These are phyloP conservation scores for Thymelicus lineola DNA, from an alignment of 2,888 invertebrate genomes.

Conservation along the genomic window DNA sequence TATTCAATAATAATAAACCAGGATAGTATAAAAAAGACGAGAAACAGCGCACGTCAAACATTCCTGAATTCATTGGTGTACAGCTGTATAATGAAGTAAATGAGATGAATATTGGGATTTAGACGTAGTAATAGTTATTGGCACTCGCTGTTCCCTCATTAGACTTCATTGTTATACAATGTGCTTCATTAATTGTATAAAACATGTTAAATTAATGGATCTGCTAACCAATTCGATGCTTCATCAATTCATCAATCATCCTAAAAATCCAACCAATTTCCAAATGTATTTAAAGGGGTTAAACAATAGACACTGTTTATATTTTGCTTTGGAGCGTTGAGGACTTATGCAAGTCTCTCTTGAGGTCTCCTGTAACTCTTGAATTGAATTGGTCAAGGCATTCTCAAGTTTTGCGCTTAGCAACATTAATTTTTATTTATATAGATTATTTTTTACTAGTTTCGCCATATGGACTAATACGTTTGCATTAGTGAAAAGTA, in stretches of 20 bases:
- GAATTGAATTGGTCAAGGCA: no score
- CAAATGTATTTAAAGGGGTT: no score
- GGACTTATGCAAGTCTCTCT: no score
- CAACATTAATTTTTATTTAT: no score
- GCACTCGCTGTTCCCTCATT: background rate
- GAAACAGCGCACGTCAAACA: slow-evolving; percentile 10
- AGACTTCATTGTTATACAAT: background rate
- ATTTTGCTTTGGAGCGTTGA: no score
- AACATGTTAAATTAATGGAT: slow-evolving; percentile 1
- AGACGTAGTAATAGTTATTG: slow-evolving; percentile 1
- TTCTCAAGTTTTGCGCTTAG: no score
- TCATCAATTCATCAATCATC: background rate
- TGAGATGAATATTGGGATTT: slow-evolving; percentile 17
- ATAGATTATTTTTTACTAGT: no score
- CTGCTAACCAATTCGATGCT: background rate
- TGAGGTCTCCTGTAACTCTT: no score
- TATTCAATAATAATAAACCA: slow-evolving; percentile 19
- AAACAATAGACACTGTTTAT: no score
- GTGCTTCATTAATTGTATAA: slow-evolving; percentile 1
- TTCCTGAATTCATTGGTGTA: background rate
- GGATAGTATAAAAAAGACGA: slow-evolving; percentile 1
- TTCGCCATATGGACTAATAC: no score
- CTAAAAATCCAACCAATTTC: no score
- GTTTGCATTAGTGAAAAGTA: no score
- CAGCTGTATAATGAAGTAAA: background rate